These are phyloP conservation scores for Rhysida immarginata DNA, from an alignment of 1,140 invertebrate genomes.

Conservation along the genomic window DNA sequence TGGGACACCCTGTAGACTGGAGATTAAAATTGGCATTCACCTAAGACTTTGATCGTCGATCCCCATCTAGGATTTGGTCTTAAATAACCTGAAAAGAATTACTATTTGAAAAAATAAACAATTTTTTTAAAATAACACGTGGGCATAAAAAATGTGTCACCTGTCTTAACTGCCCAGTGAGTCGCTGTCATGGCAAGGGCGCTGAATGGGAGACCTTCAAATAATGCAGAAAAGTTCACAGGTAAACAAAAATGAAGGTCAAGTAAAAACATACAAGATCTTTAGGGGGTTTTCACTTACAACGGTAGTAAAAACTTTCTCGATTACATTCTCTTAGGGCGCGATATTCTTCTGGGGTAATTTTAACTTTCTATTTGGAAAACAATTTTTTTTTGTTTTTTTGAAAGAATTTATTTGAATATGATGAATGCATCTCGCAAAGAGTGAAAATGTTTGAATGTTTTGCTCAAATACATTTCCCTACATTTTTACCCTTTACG, in stretches of 20 bases:
- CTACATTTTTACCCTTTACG: too few species aligned
- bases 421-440: too few species aligned
- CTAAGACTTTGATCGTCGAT: constrained; percentile 44
- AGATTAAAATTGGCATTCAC: too few species aligned
- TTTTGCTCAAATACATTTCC: too few species aligned
- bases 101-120: background rate
- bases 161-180: constrained; percentile 42
- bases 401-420: too few species aligned
- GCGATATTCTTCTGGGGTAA: constrained; percentile 40
- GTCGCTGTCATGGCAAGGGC: constrained; percentile 39
- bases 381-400: too few species aligned
- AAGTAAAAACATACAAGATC: background rate
- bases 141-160: background rate
- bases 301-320: constrained; percentile 52
- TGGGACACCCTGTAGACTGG: too few species aligned
- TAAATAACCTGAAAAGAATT: constrained; percentile 24
- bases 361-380: too few species aligned
- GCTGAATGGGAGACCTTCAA: constrained; percentile 38
- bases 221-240: background rate
- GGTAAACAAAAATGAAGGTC: background rate
- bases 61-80: constrained; percentile 40
- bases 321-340: constrained; percentile 50
- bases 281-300: constrained; percentile 19
- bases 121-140: background rate
- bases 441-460: too few species aligned